Evolutionary conservation across 2,888 invertebrate genomes (phyloP), one percentile per base, ranked within the genome.

Genomic region (Dasypogon diadema): DNA sequence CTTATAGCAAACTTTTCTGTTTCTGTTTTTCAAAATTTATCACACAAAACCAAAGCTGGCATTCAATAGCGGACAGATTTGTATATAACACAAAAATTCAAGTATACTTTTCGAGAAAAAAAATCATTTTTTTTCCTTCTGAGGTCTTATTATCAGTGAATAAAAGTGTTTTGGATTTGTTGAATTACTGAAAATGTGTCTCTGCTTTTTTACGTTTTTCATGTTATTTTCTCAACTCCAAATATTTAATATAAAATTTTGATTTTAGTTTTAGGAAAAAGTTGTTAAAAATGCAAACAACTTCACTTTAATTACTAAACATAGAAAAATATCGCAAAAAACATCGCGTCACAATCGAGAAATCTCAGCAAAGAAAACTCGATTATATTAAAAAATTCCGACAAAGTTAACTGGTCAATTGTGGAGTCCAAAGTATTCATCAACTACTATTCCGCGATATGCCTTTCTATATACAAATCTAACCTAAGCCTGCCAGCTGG

Each of bases 401-500:
- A 34, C n/a, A 60, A 34, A 60, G 6, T 12, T 14, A 60, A 60
- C 0, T 30, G n/a, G 24, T 0, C n/a, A 2, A 58, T 26, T 6
- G 14, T 26, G 30, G 26, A 34, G n/a, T n/a, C 55, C 55, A 55
- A n/a, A 55, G 14, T 55, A 55, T 55, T 55, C 55, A 55, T 26
- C 26, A 55, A 55, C 22, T n/a, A n/a, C n/a, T 30, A 60, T 14
- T 12, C 16, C 51, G 37, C 63, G 51, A 42, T 51, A 30, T 77
- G 30, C 8, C 42, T 58, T 54, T 77, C 58, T 37, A 65, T 26
- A 60, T 76, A 75, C 72, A 77, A 78, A 78, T 78, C 89, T 70
- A 93, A 96, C 81, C 96, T 93, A 80, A 93, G 92, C 85, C 96
- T 94, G 81, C 94, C 91, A 79, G 85, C 85, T 78, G 92, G 89